Evolutionary conservation across 1,140 invertebrate species (phyloP), one percentile per base, ranked within the genome.

Genomic region (Brachionus paranguensis): DNA sequence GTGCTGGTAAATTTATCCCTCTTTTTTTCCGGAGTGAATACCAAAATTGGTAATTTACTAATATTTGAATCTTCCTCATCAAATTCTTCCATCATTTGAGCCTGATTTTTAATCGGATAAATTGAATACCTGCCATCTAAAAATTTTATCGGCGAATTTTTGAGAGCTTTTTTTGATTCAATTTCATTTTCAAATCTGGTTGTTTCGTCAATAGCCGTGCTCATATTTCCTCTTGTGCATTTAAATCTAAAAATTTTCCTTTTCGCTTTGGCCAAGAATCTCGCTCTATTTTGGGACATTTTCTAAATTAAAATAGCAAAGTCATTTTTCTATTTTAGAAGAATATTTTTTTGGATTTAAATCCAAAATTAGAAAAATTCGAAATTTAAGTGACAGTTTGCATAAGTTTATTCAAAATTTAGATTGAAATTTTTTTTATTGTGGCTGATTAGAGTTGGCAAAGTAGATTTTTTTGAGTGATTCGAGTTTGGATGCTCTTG

Each of bases 391-490:
- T 74, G 14, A 45, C 45, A 11, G 12, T 3, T 74, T 20, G 10
- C 43, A 74, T 43, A 43, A 45, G 17, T 74, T 74, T 43, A 74
- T 43, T 43, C 11, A 45, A 74, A 70, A 65, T 17, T 24, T 17
- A 17, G 4, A 17, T 27, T 29, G 3, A 64, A 64, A 17, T 27
- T 68, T 68, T 20, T n/a, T 20, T 76, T 43, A 20, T 17, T 41
- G 14, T 53, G 17, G 20, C 17, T 76, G 72, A 45, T 45, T 76
- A 17, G 7, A 29, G 24, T 65, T 14, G 14, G 11, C 17, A 3
- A 43, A 29, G 24, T 81, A 81, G 3, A 81, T 81, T 45, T 81
- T 81, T 47, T 64, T 81, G 12, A 81, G 53, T 27, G 78, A 81
- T 60, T 81, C 53, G 1, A 60, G 33, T 68, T 81, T 81, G n/a